A percentile compares a stretch with the other conserved stretches of the same genome.
Evolutionary conservation across 2,113 vertebrate genomes (phyloP).

Genomic region (Petroica traversi): DNA sequence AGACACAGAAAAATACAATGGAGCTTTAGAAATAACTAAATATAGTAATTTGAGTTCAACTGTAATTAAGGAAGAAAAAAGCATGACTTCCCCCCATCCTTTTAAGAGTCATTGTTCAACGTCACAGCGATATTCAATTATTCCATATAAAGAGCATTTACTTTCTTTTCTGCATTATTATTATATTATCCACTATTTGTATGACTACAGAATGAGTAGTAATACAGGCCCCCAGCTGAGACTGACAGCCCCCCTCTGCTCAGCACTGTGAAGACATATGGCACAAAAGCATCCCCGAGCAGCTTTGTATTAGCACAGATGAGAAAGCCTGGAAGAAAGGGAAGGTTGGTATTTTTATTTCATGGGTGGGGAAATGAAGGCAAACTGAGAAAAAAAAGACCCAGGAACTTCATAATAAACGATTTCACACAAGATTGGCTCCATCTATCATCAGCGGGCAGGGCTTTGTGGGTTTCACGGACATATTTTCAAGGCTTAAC

Average conservation of each 20-base stretch:
- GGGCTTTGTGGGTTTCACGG: neutral
- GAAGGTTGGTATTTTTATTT: constrained; percentile 12
- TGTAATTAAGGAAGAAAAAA: constrained; percentile 64
- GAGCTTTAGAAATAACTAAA: constrained; percentile 68
- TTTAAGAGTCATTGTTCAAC: constrained; percentile 58
- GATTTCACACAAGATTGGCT: neutral
- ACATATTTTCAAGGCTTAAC: neutral
- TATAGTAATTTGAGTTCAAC: constrained; percentile 54
- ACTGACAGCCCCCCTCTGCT: constrained; percentile 53
- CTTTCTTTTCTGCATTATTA: constrained; percentile 65
- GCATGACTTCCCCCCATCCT: constrained; percentile 34
- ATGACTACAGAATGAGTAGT: constrained; percentile 48
- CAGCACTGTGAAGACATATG: constrained; percentile 26
- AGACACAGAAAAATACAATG: constrained; percentile 38
- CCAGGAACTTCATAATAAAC: neutral
- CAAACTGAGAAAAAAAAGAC: neutral
- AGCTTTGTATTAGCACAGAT: constrained; percentile 23
- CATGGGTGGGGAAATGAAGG: neutral
- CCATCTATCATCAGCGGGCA: neutral
- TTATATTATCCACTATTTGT: constrained; percentile 66
- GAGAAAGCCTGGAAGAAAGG: neutral
- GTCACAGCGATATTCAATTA: constrained; percentile 61
- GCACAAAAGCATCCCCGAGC: constrained; percentile 9
- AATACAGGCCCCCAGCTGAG: constrained; percentile 60
- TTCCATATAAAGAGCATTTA: constrained; percentile 65